Conservation (phyloP, 2,888 invertebrate genomes). For the Athetis lepigone region DNA sequence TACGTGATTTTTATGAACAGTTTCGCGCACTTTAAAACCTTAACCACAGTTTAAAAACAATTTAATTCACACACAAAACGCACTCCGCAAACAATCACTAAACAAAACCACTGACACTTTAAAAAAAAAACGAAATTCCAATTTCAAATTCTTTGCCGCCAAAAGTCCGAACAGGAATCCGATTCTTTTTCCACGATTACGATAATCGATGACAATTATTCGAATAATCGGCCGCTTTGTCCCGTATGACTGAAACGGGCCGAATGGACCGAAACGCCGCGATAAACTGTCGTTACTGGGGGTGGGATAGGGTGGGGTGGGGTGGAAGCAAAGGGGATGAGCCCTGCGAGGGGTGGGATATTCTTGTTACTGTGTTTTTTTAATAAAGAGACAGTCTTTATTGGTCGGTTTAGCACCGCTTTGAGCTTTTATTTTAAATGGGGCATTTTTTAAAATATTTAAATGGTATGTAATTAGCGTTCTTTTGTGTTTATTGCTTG, state of each 20-base stretch:
- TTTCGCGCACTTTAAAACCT: too few species aligned
- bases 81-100: not conserved
- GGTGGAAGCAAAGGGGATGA: slow-evolving; percentile 58
- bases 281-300: slow-evolving; percentile 80
- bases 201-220: slow-evolving; percentile 67
- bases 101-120: not conserved
- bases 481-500: not conserved
- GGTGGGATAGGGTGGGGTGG: slow-evolving; percentile 66
- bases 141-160: slow-evolving; percentile 16
- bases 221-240: slow-evolving; percentile 74
- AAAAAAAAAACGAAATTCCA: slow-evolving; percentile 3
- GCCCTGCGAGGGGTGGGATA: slow-evolving; percentile 54
- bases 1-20: too few species aligned
- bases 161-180: slow-evolving; percentile 19
- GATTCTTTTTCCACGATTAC: slow-evolving; percentile 39
- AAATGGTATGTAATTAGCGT: not conserved
- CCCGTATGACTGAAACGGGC: slow-evolving; percentile 78
- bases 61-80: not conserved
- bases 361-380: slow-evolving; percentile 59
- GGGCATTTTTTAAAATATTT: not conserved
- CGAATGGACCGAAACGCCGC: slow-evolving; percentile 76
- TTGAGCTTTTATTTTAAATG: not conserved
- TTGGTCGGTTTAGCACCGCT: slow-evolving; percentile 44
- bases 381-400: slow-evolving; percentile 46
- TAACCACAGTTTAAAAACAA: too few species aligned